phyloP scores from a whole-genome alignment of 1,140 invertebrate species.

The Eumaeus atala region DNA sequence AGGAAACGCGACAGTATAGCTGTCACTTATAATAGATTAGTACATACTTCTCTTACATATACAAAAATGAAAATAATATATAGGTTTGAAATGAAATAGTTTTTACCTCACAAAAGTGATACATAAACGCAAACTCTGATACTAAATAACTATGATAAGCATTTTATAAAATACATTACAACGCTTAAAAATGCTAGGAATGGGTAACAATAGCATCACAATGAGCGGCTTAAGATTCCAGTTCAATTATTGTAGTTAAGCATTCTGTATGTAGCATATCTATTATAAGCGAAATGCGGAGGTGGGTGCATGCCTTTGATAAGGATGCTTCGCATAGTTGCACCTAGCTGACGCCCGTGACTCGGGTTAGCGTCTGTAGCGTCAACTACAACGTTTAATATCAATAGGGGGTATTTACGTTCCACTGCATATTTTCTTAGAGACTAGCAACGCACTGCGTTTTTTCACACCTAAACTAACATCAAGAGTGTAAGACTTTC shows the following conservation, averaged over 20 bases:
- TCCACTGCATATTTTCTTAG: neutral
- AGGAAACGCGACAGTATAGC: no score
- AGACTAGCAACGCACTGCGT: no score
- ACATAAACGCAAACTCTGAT: no score
- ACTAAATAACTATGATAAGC: no score
- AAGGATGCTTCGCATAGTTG: conserved; percentile 63
- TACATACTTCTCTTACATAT: no score
- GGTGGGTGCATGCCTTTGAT: conserved; percentile 67
- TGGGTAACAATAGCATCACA: conserved; percentile 45
- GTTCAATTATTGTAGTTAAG: conserved; percentile 61
- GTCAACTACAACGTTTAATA: neutral
- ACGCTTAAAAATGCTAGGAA: conserved; percentile 44
- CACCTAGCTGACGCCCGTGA: conserved; percentile 39
- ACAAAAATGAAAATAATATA: no score
- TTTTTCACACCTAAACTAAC: no score
- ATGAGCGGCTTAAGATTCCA: conserved; percentile 43
- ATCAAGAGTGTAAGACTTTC: no score
- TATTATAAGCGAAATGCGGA: conserved; percentile 51
- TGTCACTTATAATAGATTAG: no score
- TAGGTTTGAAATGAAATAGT: no score
- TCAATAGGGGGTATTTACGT: neutral
- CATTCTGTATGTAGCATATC: conserved; percentile 48
- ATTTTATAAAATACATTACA: no score
- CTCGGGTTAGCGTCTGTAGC: conserved; percentile 16
- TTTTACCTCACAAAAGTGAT: no score